Evolutionary conservation across 2,888 invertebrate genomes (phyloP).

Genomic region (Ophion ventricosus): DNA sequence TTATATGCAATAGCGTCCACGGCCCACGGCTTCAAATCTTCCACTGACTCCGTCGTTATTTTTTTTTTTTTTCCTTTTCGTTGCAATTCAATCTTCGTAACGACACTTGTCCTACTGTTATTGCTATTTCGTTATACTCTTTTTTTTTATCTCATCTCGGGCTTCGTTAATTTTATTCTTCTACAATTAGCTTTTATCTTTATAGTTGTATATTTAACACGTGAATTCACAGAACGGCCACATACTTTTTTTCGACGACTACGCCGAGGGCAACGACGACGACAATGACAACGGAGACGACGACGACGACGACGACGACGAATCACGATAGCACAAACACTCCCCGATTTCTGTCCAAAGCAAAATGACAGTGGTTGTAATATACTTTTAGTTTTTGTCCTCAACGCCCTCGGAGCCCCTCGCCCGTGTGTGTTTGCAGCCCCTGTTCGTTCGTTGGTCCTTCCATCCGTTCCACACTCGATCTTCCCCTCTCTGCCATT

Average conservation of each 20-base stretch:
- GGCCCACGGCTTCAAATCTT: slow-evolving; percentile 58
- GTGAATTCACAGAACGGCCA: slow-evolving; percentile 7
- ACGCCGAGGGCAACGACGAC: slow-evolving; percentile 14
- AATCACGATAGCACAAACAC: slow-evolving; percentile 60
- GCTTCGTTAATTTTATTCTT: not conserved
- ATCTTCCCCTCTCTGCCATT: slow-evolving; percentile 52
- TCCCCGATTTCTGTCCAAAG: slow-evolving; percentile 52
- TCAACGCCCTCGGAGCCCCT: slow-evolving; percentile 60
- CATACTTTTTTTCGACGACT: slow-evolving; percentile 11
- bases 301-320: slow-evolving; percentile 54
- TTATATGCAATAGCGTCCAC: slow-evolving; percentile 63
- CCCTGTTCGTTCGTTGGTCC: slow-evolving; percentile 60
- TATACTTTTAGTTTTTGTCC: slow-evolving; percentile 54
- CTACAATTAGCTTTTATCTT: not conserved
- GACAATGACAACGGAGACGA: slow-evolving; percentile 33
- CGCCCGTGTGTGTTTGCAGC: slow-evolving; percentile 62
- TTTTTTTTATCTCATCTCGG: not conserved
- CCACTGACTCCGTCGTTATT: slow-evolving; percentile 52
- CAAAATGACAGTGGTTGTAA: slow-evolving; percentile 48
- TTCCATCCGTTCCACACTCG: slow-evolving; percentile 56
- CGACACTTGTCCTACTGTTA: slow-evolving; percentile 25
- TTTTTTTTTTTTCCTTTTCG: slow-evolving; percentile 36
- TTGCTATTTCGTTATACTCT: not conserved
- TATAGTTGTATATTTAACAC: not conserved
- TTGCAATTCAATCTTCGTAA: slow-evolving; percentile 66